Base-by-base conservation (phyloP, 2,797 vertebrate genomes). In the Neostethus bicornis region DNA sequence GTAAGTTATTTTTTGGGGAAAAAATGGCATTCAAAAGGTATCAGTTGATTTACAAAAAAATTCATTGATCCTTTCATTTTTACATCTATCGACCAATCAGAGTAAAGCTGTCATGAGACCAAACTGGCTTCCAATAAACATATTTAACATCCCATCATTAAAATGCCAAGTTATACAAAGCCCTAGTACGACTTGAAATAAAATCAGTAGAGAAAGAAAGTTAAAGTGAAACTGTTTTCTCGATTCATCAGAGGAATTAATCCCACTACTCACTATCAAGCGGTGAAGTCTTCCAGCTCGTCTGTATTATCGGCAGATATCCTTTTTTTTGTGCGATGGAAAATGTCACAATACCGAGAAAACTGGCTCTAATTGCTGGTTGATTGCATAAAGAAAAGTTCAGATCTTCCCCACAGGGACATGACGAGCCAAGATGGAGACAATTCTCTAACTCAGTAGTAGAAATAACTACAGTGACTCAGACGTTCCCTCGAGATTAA, bases 271-370 rank as follows among this genome's bases (percentile, higher is more conserved):
- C 12, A 44, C 20, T 55, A 31, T 45, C 48, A 56, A 57, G 62
- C 52, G 41, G 16, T 48, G 63, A 70, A 66, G n/a, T 75, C 46
- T 63, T 58, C 46, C 13, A 51, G 7, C 38, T 29, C 54, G 39
- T 25, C 10, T 52, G 14, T 51, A 44, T 49, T 37, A 25, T 17
- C 26, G n/a, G 12, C 41, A 61, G 26, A 69, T 41, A 28, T 23
- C 7, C 19, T 50, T 47, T 54, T 57, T 19, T 23, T 21, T 54
- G 42, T 50, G 16, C 41, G 20, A 16, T 17, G 9, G 16, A 75
- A 39, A 56, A 47, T 57, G 28, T 49, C 46, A 42, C 39, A 52
- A 65, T 35, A 48, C 37, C 37, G 24, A 47, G 21, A 53, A 38
- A 39, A 51, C 16, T 35, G 42, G 19, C 13, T 46, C 13, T 34